Percentiles rank a stretch among this genome's conserved stretches.
Conservation (phyloP, 2,888 invertebrate genomes). For the Melanophora roralis region DNA sequence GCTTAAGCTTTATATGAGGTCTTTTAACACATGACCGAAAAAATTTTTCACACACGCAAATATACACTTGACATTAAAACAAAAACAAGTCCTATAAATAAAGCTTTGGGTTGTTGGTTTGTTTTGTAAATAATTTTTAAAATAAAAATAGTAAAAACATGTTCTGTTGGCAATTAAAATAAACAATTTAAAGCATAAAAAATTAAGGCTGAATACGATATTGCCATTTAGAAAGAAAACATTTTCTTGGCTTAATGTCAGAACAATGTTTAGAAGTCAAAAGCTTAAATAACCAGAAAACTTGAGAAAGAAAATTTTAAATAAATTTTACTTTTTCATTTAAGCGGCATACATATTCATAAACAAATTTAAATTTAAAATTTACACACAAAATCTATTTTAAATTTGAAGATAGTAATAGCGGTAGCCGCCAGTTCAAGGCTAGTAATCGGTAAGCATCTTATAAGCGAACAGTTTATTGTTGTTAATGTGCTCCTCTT, state of each 20-base stretch:
- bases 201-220: background rate
- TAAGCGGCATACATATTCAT: too few relatives aligned
- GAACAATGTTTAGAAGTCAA: too few relatives aligned
- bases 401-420: too few relatives aligned
- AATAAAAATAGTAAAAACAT: background rate
- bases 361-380: too few relatives aligned
- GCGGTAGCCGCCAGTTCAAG: too few relatives aligned
- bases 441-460: too few relatives aligned
- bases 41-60: constrained; percentile 1
- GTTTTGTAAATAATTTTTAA: background rate
- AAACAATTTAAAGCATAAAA: background rate
- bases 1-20: constrained; percentile 25
- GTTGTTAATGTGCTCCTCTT: too few relatives aligned
- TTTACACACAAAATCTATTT: too few relatives aligned
- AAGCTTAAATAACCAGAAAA: too few relatives aligned
- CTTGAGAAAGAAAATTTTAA: too few relatives aligned
- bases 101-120: background rate
- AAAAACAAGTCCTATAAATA: constrained; percentile 10
- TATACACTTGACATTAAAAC: constrained; percentile 27
- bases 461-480: too few relatives aligned
- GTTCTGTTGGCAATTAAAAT: background rate
- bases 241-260: background rate
- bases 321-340: too few relatives aligned
- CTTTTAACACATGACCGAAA: constrained; percentile 56
- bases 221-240: background rate